Base-by-base conservation (phyloP, 2,888 invertebrate genomes). In the Pseudoips prasinana region DNA sequence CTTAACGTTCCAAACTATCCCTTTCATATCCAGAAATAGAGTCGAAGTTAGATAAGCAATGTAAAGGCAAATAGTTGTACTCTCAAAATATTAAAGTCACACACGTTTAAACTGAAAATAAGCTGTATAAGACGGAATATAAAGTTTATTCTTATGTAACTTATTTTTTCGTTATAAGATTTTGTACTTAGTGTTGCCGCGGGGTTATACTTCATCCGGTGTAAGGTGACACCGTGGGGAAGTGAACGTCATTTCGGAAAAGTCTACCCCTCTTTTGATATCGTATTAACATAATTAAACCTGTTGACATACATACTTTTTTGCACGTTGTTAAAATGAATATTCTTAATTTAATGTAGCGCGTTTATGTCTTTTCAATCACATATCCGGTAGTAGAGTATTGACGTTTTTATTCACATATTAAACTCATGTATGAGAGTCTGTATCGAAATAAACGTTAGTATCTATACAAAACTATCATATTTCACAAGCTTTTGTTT, bases 211-310 rank as follows among this genome's bases (percentile, higher is more conserved):
- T 68, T 60, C 73, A 82, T 85, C 84, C 84, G 81, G 83, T 79
- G 83, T 82, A 85, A 85, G 65, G 43, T 69, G 76, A 84, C 72
- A 79, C 74, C 85, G 83, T 84, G 84, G 85, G 85, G 85, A 84
- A 81, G 70, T 71, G 63, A 60, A 48, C 58, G 55, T 52, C 62
- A 66, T 73, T 73, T 70, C 48, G 58, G 63, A 51, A 53, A 59
- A 64, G 61, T 61, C 50, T 62, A 67, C 68, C 59, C 64, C 53
- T 62, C 41, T 38, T n/a, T n/a, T 20, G 5, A 20, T 7, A 45
- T 55, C 32, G 39, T 49, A 62, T 61, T 64, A 58, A 58, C 47
- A 54, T 55, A 59, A 50, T 58, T 50, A 49, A 36, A 47, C 36
- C 24, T 47, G 32, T 25, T 46, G 33, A 41, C 46, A 33, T 27